Evolutionary conservation across 2,888 invertebrate species (phyloP).

Genomic region (Nemurella pictetii): DNA sequence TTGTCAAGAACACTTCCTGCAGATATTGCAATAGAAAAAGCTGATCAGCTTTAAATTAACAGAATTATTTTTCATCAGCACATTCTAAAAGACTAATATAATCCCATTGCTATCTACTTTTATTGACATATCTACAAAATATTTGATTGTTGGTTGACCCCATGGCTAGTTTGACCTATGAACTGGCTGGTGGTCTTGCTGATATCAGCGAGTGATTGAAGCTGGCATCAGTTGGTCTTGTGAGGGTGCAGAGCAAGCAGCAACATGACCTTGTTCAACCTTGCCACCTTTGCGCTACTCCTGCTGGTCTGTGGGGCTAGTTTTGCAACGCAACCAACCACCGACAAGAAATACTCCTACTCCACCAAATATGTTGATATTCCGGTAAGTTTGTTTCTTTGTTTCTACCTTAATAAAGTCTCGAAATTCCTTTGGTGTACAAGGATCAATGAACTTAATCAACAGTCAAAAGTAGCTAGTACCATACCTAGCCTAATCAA

Average conservation of each 20-base stretch:
- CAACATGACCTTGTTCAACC: neutral
- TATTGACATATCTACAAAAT: neutral
- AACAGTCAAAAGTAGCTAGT: too few species aligned
- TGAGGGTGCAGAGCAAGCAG: neutral
- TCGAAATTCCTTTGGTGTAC: too few species aligned
- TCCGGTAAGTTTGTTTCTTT: constrained; percentile 53
- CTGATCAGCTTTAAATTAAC: neutral
- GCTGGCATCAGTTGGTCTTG: neutral
- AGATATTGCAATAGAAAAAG: neutral
- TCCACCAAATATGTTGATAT: constrained; percentile 60
- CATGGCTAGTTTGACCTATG: neutral
- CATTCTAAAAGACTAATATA: neutral
- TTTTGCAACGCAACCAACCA: neutral
- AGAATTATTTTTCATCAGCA: neutral
- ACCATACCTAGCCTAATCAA: too few species aligned
- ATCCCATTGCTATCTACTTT: neutral
- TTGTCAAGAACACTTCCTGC: neutral
- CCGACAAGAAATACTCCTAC: constrained; percentile 48
- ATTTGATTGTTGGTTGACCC: neutral
- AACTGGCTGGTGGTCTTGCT: neutral
- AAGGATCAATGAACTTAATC: too few species aligned
- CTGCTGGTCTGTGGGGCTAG: neutral
- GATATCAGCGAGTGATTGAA: neutral
- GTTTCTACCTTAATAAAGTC: too few species aligned
- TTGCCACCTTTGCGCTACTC: neutral